These are phyloP conservation scores for Sterna hirundo DNA, from an alignment of 2,113 vertebrate species.

Conservation along the genomic window DNA sequence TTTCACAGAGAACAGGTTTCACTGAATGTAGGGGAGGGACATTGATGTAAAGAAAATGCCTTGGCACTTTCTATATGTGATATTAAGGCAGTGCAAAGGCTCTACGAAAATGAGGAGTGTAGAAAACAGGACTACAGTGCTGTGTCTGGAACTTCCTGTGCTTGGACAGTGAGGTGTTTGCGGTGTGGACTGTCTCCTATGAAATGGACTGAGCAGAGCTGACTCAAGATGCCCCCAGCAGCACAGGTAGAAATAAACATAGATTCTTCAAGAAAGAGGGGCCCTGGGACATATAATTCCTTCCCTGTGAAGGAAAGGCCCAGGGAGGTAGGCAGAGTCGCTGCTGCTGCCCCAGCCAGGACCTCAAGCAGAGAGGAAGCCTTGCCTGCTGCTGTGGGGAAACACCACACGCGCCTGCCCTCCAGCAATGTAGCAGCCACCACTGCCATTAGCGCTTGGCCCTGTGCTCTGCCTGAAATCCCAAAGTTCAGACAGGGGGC, in stretches of 20 bases:
- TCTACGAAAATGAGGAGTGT: not conserved
- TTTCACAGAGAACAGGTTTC: not conserved
- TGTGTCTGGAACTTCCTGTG: not conserved
- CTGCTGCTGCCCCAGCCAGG: not conserved
- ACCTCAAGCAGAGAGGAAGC: not conserved
- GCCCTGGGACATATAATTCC: not conserved
- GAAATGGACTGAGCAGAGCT: not conserved
- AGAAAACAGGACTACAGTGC: not conserved
- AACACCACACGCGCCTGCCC: not conserved
- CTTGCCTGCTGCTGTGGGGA: not conserved
- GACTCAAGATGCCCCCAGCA: not conserved
- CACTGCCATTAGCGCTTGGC: not conserved
- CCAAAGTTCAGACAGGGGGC: not conserved
- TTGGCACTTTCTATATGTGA: not conserved
- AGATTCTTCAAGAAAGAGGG: not conserved
- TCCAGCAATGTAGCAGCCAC: not conserved
- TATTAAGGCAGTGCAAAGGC: not conserved
- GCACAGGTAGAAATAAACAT: not conserved
- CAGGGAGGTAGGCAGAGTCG: fast-evolving
- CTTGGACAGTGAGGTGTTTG: not conserved
- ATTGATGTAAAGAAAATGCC: not conserved
- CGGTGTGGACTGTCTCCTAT: not conserved
- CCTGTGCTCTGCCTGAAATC: not conserved
- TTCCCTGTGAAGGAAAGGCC: not conserved
- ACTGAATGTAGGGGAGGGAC: not conserved